These are phyloP conservation scores for Trichonephila clavata DNA, from an alignment of 1,140 invertebrate genomes.

Conservation along the genomic window DNA sequence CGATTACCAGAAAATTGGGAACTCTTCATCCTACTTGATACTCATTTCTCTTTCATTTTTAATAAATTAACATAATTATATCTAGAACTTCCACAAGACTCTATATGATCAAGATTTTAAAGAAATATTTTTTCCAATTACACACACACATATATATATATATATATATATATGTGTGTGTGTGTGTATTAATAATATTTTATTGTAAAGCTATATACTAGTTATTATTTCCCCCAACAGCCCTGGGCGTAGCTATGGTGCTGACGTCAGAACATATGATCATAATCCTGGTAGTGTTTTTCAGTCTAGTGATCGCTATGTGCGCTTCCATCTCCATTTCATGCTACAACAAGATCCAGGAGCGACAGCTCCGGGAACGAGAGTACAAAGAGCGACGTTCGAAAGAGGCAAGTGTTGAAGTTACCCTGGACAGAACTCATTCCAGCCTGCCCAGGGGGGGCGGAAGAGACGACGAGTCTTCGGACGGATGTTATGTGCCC, in stretches of 20 bases:
- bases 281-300: conserved; percentile 93
- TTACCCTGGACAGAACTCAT: neutral
- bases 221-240: neutral
- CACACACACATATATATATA: neutral
- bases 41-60: too few species aligned
- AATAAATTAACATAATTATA: too few species aligned
- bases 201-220: neutral
- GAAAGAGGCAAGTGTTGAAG: conserved; percentile 78
- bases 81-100: too few species aligned
- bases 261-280: conserved; percentile 86
- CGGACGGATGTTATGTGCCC: conserved; percentile 77
- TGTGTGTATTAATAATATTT: too few species aligned
- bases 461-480: conserved; percentile 56
- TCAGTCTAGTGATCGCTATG: conserved; percentile 91
- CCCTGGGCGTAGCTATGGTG: conserved; percentile 39
- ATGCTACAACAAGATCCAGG: conserved; percentile 79
- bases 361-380: conserved; percentile 78
- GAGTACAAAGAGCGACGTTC: conserved; percentile 78
- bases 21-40: too few species aligned
- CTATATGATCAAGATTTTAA: too few species aligned
- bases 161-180: too few species aligned
- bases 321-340: conserved; percentile 82
- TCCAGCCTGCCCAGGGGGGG: neutral
- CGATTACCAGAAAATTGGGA: too few species aligned
- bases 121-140: too few species aligned